A percentile compares a stretch with the other conserved stretches of the same genome.
Conservation (phyloP, 2,888 invertebrate genomes). For the Pyrrhosoma nymphula region DNA sequence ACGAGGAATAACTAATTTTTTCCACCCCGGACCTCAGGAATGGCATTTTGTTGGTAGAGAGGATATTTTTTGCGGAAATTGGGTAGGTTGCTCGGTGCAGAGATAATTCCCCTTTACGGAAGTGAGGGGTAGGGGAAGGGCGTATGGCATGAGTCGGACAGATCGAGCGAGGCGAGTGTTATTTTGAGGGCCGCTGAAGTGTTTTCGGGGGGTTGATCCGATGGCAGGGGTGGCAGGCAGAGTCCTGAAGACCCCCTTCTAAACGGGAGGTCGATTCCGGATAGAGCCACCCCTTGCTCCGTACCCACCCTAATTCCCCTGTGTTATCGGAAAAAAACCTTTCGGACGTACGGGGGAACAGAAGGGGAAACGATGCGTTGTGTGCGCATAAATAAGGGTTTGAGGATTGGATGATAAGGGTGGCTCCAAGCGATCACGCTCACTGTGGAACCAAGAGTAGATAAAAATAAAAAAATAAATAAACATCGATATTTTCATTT, state of each 20-base stretch:
- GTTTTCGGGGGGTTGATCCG: neutral
- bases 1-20: no score
- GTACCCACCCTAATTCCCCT: neutral
- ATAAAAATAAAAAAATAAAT: no score
- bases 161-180: neutral
- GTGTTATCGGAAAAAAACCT: neutral
- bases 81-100: neutral
- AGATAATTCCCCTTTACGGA: neutral
- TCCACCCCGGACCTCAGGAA: neutral
- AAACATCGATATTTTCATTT: neutral
- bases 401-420: neutral
- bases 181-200: neutral
- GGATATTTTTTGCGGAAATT: neutral
- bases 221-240: neutral
- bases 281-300: neutral
- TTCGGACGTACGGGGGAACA: neutral
- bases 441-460: neutral
- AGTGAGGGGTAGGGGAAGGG: neutral
- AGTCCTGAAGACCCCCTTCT: neutral
- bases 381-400: neutral
- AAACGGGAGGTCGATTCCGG: neutral
- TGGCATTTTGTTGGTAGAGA: neutral
- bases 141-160: neutral
- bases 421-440: conserved; percentile 11
- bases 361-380: neutral